phyloP scores from a whole-genome alignment of 1,140 invertebrate genomes.

The Magallana angulata region DNA sequence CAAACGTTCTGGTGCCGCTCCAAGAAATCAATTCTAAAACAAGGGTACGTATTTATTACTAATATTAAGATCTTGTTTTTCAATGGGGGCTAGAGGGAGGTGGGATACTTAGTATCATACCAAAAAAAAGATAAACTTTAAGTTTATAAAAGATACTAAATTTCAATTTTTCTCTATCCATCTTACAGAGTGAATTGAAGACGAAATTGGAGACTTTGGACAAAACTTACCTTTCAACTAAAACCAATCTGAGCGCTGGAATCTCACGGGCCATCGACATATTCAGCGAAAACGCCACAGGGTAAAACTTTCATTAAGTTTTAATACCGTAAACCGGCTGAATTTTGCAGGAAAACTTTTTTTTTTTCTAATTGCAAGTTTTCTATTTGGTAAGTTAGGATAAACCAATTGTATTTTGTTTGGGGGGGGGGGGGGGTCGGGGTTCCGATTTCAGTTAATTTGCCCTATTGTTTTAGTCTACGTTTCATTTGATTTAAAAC shows the following conservation, averaged over 20 bases:
- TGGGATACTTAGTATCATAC: no score
- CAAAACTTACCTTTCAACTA: slow-evolving; percentile 54
- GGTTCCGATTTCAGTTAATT: no score
- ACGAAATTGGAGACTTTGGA: slow-evolving; percentile 53
- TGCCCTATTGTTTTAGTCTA: no score
- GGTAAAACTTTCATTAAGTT: slow-evolving; percentile 33
- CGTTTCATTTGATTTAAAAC: no score
- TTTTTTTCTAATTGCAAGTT: no score
- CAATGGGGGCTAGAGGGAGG: background rate
- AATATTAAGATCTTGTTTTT: background rate
- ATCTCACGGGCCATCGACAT: slow-evolving; percentile 57
- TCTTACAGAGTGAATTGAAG: slow-evolving; percentile 42
- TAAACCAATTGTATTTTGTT: no score
- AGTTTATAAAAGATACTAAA: background rate
- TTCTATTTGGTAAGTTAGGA: no score
- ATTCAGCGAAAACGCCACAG: slow-evolving; percentile 41
- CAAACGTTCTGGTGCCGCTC: slow-evolving; percentile 65
- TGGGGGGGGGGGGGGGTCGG: no score
- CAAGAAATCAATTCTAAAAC: slow-evolving; percentile 57
- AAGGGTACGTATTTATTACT: slow-evolving; percentile 51
- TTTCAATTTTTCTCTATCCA: background rate
- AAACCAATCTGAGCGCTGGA: slow-evolving; percentile 63
- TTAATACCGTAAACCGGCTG: background rate
- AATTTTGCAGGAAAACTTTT: background rate
- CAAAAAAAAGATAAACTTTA: no score